Evolutionary conservation across 2,113 vertebrate genomes (phyloP).

Genomic region (Diglossa brunneiventris): DNA sequence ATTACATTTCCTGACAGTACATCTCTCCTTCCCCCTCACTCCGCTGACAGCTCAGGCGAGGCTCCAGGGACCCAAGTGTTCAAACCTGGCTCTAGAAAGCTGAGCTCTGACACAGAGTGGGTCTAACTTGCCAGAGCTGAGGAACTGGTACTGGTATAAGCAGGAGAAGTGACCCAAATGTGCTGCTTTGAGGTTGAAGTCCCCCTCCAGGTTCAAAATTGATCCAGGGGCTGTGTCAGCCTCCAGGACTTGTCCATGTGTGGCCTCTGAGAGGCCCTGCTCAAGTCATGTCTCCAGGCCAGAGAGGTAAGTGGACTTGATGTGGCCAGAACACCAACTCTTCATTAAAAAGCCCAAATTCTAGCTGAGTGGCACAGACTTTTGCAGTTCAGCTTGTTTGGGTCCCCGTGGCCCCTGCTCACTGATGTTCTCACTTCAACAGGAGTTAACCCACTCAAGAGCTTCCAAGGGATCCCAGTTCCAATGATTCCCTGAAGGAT

Average conservation of each 20-base stretch:
- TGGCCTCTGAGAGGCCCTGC: background rate
- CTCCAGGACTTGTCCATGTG: background rate
- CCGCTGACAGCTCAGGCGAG: slow-evolving; percentile 35
- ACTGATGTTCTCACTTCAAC: background rate
- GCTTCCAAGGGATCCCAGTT: background rate
- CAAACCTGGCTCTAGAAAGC: slow-evolving; percentile 28
- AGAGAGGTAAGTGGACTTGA: background rate
- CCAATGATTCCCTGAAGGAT: background rate
- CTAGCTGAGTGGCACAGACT: background rate
- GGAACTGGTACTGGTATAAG: background rate
- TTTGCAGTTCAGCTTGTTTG: background rate
- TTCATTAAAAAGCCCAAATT: background rate
- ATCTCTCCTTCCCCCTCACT: slow-evolving; percentile 64
- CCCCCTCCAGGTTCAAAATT: background rate
- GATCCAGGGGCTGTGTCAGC: background rate
- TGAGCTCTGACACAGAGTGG: background rate
- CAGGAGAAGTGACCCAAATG: background rate
- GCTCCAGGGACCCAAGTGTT: background rate
- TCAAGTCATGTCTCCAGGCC: background rate
- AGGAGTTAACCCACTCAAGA: background rate
- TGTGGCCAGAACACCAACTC: background rate
- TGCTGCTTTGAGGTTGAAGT: background rate
- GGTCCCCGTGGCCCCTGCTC: background rate
- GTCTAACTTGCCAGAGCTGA: background rate
- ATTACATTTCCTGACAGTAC: slow-evolving; percentile 69